Base-by-base conservation (phyloP, 2,797 vertebrate genomes). In the Botia kubotai region DNA sequence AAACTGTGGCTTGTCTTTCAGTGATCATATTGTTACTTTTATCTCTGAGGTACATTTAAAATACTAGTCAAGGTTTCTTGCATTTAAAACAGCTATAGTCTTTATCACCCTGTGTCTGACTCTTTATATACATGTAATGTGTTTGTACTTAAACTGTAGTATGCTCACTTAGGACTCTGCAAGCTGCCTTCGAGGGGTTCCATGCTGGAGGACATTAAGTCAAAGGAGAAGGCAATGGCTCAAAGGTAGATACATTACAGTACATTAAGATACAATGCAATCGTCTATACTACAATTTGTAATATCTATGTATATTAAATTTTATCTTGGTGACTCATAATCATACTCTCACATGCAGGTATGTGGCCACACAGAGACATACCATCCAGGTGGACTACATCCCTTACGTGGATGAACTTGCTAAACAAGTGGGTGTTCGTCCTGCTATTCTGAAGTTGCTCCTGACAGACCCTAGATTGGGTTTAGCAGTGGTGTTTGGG, bases 361-460 rank as follows among this genome's bases (percentile, higher is more conserved):
- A 96, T 0, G 94, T 97, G 86, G 77, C 80, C 3, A 96, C 95
- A 85, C 94, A 86, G 83, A 95, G 95, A 60, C 95, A 96, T 85
- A 97, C 97, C 76, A 95, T 98, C 86, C 96, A 98, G 77, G 94
- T 93, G 8, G 95, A 97, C 79, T 96, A 94, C 0, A 0, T 96
- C 1, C 17, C 12, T 0, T 96, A 95, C 89, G 96, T 97, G 96
- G 96, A 98, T 0, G 95, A 96, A 53, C 72, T 99, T 2, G 95
- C 96, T 55, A 53, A 82, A 1, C 70, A 92, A 78, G 1, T 95
- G 48, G 95, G 94, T 0, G 94, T 93, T 62, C 88, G 48, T 75
- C 96, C 96, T 86, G 93, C 66, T 26, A 0, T 96, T 29, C 52
- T 84, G 0, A 23, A 63, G 48, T 81, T 96, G 70, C 85, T 96